phyloP scores from a whole-genome alignment of 2,797 vertebrate genomes.

The Enteromius treurensis region DNA sequence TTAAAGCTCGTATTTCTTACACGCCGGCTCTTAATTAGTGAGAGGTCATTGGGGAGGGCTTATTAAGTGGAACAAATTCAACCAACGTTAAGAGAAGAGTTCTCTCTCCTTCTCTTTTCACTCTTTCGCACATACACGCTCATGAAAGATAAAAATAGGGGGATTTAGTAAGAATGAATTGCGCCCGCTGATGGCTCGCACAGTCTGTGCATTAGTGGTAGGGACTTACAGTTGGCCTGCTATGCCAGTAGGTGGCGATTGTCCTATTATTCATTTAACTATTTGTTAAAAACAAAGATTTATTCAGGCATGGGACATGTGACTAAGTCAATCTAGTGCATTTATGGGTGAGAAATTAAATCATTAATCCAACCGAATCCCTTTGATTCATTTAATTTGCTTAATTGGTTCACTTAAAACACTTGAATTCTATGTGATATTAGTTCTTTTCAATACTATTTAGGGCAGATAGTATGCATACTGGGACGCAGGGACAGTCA shows the following conservation, averaged over 20 bases:
- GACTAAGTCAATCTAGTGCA: not conserved
- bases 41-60: conserved; percentile 99
- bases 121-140: conserved; percentile 39
- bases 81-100: conserved; percentile 95
- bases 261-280: not conserved
- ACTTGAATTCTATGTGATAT: no score
- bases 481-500: not conserved
- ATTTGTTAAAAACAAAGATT: not conserved
- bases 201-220: not conserved
- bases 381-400: not conserved
- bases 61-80: conserved; percentile 99
- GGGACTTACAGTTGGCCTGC: not conserved
- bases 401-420: not conserved
- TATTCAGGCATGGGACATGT: not conserved
- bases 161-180: not conserved
- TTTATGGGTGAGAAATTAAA: not conserved
- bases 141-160: conserved; percentile 2
- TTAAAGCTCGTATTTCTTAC: conserved; percentile 99
- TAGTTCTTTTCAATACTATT: no score
- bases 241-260: conserved; percentile 6
- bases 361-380: not conserved
- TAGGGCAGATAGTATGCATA: no score
- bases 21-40: conserved; percentile 98
- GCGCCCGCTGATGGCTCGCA: not conserved
- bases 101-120: conserved; percentile 45